These are phyloP conservation scores for Cydia splendana DNA, from an alignment of 1,140 invertebrate species.

Conservation along the genomic window DNA sequence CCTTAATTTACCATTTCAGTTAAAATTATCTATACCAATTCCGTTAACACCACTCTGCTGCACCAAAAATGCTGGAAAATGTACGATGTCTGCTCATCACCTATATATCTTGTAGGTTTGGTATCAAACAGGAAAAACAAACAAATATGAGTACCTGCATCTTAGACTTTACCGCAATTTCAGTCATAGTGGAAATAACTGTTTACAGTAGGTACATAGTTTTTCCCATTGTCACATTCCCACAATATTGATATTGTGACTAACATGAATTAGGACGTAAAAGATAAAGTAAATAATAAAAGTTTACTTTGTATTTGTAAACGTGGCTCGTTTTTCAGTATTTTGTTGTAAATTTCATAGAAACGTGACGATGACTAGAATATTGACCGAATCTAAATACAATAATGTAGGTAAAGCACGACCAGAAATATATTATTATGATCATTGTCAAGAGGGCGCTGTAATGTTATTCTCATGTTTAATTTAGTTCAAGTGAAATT, in stretches of 20 bases:
- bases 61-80: too few species aligned
- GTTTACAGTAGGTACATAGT: not conserved
- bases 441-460: too few species aligned
- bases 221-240: not conserved
- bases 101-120: not conserved
- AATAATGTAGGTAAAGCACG: not conserved
- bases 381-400: not conserved
- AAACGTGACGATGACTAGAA: not conserved
- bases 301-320: conserved; percentile 12
- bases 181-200: not conserved
- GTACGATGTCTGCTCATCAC: not conserved
- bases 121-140: not conserved
- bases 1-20: too few species aligned
- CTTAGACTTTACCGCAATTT: not conserved
- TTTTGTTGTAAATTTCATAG: not conserved
- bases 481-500: too few species aligned
- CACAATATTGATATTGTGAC: not conserved
- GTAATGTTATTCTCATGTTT: too few species aligned
- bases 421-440: too few species aligned
- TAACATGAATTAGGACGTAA: not conserved
- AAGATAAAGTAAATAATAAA: not conserved
- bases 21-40: too few species aligned
- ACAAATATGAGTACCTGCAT: not conserved
- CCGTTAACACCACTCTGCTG: too few species aligned
- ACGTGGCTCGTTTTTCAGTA: not conserved